Evolutionary conservation across 2,888 invertebrate genomes (phyloP).

Genomic region (Morpho helenor): DNA sequence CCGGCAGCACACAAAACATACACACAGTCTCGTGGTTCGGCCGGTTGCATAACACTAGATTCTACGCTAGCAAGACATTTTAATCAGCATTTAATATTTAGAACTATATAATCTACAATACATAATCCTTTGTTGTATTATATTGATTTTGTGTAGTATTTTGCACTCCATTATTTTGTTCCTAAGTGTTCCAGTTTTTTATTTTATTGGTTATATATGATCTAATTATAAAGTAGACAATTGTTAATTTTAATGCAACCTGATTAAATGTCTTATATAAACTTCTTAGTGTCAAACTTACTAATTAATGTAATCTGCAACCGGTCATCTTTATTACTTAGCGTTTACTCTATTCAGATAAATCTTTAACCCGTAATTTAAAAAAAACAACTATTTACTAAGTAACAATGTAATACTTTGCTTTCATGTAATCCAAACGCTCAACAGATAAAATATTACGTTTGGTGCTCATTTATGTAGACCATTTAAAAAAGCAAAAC

Average conservation of each 20-base stretch:
- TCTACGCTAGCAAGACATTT: slow-evolving; percentile 9
- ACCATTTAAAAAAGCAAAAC: slow-evolving; percentile 29
- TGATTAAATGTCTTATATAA: slow-evolving; percentile 11
- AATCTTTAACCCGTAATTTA: slow-evolving; percentile 2
- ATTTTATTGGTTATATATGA: too few relatives aligned
- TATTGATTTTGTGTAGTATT: background rate
- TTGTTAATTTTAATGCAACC: background rate
- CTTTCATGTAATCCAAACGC: slow-evolving; percentile 22
- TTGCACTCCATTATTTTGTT: background rate
- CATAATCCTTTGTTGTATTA: background rate
- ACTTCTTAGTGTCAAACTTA: slow-evolving; percentile 10
- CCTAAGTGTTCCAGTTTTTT: background rate
- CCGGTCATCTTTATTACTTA: slow-evolving; percentile 7
- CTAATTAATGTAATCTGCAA: slow-evolving; percentile 1
- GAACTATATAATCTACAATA: background rate
- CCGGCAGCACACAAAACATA: slow-evolving; percentile 52
- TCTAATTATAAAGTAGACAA: too few relatives aligned
- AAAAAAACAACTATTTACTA: slow-evolving; percentile 11
- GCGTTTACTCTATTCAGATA: slow-evolving; percentile 9
- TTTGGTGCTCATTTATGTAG: slow-evolving; percentile 59
- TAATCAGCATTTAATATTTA: slow-evolving; percentile 6
- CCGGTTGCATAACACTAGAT: slow-evolving; percentile 22
- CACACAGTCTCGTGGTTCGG: slow-evolving; percentile 63
- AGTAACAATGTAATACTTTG: slow-evolving; percentile 15
- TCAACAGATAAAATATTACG: slow-evolving; percentile 26